Evolutionary conservation across 2,113 vertebrate species (phyloP).

Genomic region (Oryzias curvinotus): DNA sequence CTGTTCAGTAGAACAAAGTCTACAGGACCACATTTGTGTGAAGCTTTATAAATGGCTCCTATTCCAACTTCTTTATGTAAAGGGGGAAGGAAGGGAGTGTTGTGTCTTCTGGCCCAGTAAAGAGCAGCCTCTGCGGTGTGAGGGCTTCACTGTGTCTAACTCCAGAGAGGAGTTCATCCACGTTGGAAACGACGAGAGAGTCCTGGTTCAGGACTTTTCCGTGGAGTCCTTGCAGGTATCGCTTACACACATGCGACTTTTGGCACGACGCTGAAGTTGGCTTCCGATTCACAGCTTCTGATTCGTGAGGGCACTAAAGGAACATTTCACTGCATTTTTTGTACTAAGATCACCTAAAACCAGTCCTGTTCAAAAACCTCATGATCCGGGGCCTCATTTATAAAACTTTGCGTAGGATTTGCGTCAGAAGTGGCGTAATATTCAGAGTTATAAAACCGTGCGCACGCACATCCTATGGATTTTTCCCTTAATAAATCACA

Average conservation of each 20-base stretch:
- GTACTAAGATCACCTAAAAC: too few relatives aligned
- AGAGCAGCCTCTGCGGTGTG: conserved; percentile 91
- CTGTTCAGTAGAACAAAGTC: background rate
- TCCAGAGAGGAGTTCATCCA: conserved; percentile 85
- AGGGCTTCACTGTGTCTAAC: conserved; percentile 88
- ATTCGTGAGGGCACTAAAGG: too few relatives aligned
- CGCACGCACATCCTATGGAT: too few relatives aligned
- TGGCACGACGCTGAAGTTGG: too few relatives aligned
- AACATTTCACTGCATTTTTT: too few relatives aligned
- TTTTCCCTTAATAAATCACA: too few relatives aligned
- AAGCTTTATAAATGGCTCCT: background rate
- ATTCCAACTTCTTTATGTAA: conserved; percentile 20
- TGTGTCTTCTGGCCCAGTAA: conserved; percentile 90
- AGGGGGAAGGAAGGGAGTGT: conserved; percentile 77
- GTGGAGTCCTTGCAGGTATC: conserved; percentile 80
- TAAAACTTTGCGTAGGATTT: too few relatives aligned
- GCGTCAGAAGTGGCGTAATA: too few relatives aligned
- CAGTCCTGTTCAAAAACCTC: too few relatives aligned
- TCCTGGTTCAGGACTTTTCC: conserved; percentile 89
- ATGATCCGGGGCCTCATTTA: too few relatives aligned
- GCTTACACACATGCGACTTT: background rate
- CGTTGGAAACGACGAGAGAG: conserved; percentile 87
- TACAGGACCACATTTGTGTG: background rate
- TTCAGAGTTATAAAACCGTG: too few relatives aligned
- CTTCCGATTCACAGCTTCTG: too few relatives aligned